phyloP scores from a whole-genome alignment of 2,797 vertebrate species.

The Muscicapa striata region DNA sequence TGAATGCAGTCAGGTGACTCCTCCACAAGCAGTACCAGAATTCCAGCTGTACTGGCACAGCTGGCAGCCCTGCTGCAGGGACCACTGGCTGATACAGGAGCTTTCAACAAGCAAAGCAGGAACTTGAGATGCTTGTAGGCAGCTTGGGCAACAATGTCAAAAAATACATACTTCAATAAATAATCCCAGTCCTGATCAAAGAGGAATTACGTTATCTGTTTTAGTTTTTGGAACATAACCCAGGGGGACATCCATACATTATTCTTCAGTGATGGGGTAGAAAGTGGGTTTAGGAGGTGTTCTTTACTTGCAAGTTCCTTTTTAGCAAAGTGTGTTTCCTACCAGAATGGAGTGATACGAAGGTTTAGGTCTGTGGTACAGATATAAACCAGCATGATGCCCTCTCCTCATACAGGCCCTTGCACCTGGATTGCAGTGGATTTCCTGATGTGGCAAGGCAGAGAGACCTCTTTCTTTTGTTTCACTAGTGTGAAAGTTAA shows the following conservation, averaged over 20 bases:
- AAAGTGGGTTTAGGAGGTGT: neutral
- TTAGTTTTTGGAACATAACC: neutral
- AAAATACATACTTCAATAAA: fast-evolving
- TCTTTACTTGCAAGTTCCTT: neutral
- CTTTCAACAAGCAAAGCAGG: neutral
- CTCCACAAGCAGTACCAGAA: neutral
- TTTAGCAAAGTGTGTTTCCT: neutral
- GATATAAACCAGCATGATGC: neutral
- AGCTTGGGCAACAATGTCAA: neutral
- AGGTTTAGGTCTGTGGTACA: neutral
- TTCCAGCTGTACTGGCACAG: neutral
- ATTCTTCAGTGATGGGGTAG: neutral
- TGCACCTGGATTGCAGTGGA: neutral
- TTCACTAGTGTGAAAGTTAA: neutral
- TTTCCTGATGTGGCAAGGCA: neutral
- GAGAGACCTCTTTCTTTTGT: neutral
- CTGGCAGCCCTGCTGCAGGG: neutral
- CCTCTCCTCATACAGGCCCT: neutral
- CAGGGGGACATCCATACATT: neutral
- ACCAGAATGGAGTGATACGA: neutral
- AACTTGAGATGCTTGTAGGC: neutral
- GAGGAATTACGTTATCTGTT: neutral
- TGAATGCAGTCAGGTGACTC: neutral
- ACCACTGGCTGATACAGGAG: neutral
- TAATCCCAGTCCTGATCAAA: neutral